Percentiles rank a stretch among this genome's conserved stretches.
phyloP scores from a whole-genome alignment of 2,888 invertebrate genomes.

The Acanthopleura granulata region DNA sequence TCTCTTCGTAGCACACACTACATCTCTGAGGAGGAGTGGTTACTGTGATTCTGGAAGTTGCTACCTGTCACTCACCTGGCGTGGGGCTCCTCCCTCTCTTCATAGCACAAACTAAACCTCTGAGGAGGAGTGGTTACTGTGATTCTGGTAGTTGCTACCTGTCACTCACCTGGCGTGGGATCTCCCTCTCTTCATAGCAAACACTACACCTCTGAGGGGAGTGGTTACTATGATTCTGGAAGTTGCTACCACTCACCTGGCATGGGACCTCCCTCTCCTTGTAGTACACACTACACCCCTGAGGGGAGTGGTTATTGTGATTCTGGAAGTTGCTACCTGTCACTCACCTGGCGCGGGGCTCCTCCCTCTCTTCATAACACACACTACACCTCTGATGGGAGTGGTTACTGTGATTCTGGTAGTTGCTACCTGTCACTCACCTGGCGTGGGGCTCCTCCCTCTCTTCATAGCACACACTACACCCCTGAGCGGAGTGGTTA shows the following conservation, averaged over 20 bases:
- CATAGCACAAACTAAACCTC: constrained; percentile 49
- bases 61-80: constrained; percentile 52
- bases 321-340: constrained; percentile 58
- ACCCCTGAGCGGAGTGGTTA: constrained; percentile 57
- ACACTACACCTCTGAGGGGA: constrained; percentile 54
- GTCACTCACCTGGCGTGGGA: constrained; percentile 53
- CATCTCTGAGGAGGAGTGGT: constrained; percentile 58
- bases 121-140: constrained; percentile 58
- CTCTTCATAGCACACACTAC: constrained; percentile 57
- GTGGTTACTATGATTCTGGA: constrained; percentile 53
- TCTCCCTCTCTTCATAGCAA: constrained; percentile 61
- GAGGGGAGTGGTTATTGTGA: constrained; percentile 57
- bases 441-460: constrained; percentile 60
- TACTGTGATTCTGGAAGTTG: constrained; percentile 54
- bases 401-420: constrained; percentile 53
- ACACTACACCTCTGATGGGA: constrained; percentile 55
- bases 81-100: constrained; percentile 63
- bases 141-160: constrained; percentile 53
- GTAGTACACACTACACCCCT: constrained; percentile 47
- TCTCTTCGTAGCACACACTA: constrained; percentile 58
- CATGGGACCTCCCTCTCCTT: constrained; percentile 64
- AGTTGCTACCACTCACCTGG: constrained; percentile 52
- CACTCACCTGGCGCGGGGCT: constrained; percentile 54
- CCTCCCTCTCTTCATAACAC: constrained; percentile 63
- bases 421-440: constrained; percentile 50